Conservation (phyloP, 2,797 vertebrate genomes). For the Thripadectes ignobilis region DNA sequence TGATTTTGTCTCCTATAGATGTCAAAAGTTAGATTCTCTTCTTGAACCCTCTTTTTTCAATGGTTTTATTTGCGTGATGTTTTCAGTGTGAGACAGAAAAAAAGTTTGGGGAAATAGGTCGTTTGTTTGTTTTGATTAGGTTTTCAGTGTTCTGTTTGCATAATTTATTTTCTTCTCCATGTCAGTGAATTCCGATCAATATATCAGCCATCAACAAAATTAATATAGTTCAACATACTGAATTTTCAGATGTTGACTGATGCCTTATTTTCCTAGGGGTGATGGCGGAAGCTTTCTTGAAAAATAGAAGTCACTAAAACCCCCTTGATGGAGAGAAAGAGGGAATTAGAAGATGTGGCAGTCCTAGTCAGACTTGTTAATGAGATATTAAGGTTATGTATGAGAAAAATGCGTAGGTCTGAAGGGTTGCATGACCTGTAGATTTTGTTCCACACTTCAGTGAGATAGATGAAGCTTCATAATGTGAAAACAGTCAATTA, state of each 20-base stretch:
- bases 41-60: not conserved
- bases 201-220: not conserved
- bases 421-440: not conserved
- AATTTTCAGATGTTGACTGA: not conserved
- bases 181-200: not conserved
- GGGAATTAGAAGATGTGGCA: not conserved
- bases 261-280: not conserved
- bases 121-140: not conserved
- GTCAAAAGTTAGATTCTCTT: not conserved
- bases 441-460: not conserved
- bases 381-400: not conserved
- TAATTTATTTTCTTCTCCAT: not conserved
- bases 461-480: not conserved
- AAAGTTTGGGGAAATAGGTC: not conserved
- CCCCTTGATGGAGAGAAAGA: not conserved
- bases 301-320: not conserved
- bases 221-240: not conserved
- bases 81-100: not conserved
- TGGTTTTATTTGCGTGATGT: not conserved
- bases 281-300: not conserved
- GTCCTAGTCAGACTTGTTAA: not conserved
- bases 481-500: not conserved
- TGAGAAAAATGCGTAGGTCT: not conserved
- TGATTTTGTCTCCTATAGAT: not conserved
- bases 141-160: not conserved